These are phyloP conservation scores for Tiphia femorata DNA, from an alignment of 2,888 invertebrate species.

Conservation along the genomic window DNA sequence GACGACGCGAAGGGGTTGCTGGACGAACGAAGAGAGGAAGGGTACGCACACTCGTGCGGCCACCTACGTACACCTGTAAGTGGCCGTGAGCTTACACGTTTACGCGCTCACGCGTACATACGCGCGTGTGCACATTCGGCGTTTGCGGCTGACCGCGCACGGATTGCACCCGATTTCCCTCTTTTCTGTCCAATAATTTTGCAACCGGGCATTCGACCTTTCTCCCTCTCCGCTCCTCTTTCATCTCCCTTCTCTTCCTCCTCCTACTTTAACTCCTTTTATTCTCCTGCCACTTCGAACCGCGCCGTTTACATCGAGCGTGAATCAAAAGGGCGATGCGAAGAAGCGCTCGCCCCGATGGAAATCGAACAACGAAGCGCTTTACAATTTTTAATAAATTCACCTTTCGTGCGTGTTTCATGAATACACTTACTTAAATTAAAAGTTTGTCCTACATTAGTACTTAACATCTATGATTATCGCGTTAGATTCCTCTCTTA, in stretches of 20 bases:
- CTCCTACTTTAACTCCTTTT: too few species aligned
- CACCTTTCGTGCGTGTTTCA: too few species aligned
- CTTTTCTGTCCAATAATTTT: constrained; percentile 51
- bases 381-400: too few species aligned
- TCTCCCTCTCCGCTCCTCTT: constrained; percentile 19
- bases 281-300: too few species aligned
- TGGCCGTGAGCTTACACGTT: not conserved
- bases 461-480: too few species aligned
- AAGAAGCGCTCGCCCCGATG: too few species aligned
- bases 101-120: not conserved
- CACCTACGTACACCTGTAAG: not conserved
- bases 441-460: too few species aligned
- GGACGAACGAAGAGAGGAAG: not conserved
- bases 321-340: too few species aligned
- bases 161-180: constrained; percentile 52
- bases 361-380: too few species aligned
- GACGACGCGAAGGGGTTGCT: not conserved
- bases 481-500: too few species aligned
- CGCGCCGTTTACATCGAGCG: not conserved
- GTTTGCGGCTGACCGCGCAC: constrained; percentile 53
- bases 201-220: constrained; percentile 46
- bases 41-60: not conserved
- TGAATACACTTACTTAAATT: too few species aligned
- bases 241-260: constrained; percentile 5
- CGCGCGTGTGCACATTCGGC: constrained; percentile 42